Conservation (phyloP, 2,888 invertebrate genomes). For the Scrobipalpa atriplicella region DNA sequence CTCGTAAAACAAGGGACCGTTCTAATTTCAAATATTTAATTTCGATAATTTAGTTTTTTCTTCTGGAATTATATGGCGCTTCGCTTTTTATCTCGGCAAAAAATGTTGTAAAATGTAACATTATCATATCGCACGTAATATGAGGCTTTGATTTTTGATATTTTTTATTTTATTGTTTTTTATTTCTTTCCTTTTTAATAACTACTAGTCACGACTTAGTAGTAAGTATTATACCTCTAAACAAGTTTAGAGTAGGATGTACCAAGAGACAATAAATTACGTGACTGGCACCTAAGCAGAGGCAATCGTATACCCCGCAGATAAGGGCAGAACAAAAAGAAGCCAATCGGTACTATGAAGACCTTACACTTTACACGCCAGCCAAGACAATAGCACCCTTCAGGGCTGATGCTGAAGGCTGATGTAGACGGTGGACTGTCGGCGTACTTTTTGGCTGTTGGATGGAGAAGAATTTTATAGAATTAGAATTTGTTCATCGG, state of each 20-base stretch:
- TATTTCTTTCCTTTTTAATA: too few relatives aligned
- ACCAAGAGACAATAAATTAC: neutral
- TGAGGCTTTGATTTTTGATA: neutral
- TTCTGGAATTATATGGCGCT: slow-evolving; percentile 13
- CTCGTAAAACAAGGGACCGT: slow-evolving; percentile 25
- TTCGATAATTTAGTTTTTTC: slow-evolving; percentile 31
- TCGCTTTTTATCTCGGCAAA: slow-evolving; percentile 15
- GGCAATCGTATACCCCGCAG: slow-evolving; percentile 10
- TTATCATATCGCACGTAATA: slow-evolving; percentile 20
- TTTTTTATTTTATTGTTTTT: too few relatives aligned
- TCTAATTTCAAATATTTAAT: slow-evolving; percentile 31
- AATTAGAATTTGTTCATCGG: too few relatives aligned
- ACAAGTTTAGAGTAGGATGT: neutral
- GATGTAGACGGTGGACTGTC: neutral
- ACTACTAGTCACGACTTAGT: too few relatives aligned
- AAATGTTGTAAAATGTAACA: slow-evolving; percentile 12
- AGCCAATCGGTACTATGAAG: slow-evolving; percentile 35
- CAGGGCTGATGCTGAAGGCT: slow-evolving; percentile 11
- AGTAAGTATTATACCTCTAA: too few relatives aligned
- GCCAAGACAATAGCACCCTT: slow-evolving; percentile 23
- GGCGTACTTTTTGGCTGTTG: neutral
- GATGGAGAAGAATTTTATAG: too few relatives aligned
- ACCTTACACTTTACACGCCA: slow-evolving; percentile 20
- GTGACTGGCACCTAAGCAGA: neutral
- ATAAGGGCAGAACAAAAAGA: slow-evolving; percentile 21